Evolutionary conservation across 2,888 invertebrate species (phyloP), one percentile per base, ranked within the genome.

Genomic region (Macrophya annulata): DNA sequence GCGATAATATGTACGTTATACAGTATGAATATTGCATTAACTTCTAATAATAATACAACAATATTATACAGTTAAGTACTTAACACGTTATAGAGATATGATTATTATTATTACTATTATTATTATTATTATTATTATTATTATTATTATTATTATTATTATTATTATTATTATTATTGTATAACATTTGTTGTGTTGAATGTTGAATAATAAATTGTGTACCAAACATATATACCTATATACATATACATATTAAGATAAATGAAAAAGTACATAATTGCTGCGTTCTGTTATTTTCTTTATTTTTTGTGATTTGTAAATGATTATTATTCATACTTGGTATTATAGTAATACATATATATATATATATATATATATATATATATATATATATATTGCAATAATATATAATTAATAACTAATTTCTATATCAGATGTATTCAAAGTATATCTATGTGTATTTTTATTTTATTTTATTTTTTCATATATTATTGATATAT

Each of bases 191-290:
- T 71, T 71, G 40, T 40, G 40, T 71, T 71, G 15, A 71, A 71
- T 71, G 71, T 71, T 71, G 40, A 71, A 71, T 71, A 71, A 71
- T 40, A 71, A 71, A 71, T 71, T 71, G 71, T 71, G 71, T 71
- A 71, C 71, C 71, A 71, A 71, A 71, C 71, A 40, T 37, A 40
- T 37, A 62, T 71, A 68, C 15, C 17, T 68, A 37, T 68, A 65
- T 37, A 37, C 37, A 17, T 68, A 71, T 71, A 71, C 31, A 31
- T 37, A 68, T 68, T 12, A 37, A 68, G 68, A 15, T 37, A 9
- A 59, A 59, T 37, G 15, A 40, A 71, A 17, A 71, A 71, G 15
- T 71, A 4, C 37, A 40, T 71, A 37, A 71, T 17, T 68, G 15
- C 68, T 68, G 31, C 31, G 17, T 37, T 68, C 37, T 68, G 31